These are phyloP conservation scores for Hippocampus abdominalis DNA, from an alignment of 2,113 vertebrate genomes.

Conservation along the genomic window DNA sequence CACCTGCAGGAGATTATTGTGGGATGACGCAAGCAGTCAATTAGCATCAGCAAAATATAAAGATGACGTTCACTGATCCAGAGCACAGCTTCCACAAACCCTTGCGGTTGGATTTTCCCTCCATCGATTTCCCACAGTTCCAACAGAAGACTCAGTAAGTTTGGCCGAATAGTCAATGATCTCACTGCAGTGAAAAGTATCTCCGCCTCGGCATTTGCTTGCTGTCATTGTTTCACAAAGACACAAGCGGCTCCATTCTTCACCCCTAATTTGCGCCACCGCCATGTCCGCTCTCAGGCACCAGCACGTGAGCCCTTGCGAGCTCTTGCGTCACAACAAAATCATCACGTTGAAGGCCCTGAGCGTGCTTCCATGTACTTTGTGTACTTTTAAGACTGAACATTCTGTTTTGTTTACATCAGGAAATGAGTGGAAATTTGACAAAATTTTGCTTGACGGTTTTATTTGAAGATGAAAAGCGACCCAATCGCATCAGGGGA, in stretches of 20 bases:
- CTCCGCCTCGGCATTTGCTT: neutral
- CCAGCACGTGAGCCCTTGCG: neutral
- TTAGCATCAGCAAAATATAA: neutral
- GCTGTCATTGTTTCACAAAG: neutral
- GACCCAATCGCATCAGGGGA: neutral
- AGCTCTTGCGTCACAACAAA: neutral
- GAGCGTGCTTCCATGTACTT: neutral
- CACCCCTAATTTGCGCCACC: neutral
- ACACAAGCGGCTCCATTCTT: neutral
- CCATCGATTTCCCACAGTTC: neutral
- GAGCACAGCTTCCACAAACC: neutral
- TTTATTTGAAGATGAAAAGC: neutral
- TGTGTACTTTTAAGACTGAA: neutral
- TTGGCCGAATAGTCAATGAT: neutral
- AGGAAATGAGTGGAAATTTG: neutral
- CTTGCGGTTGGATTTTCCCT: neutral
- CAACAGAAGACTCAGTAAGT: neutral
- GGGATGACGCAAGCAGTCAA: neutral
- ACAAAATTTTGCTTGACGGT: neutral
- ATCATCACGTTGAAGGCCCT: neutral
- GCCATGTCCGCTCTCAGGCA: neutral
- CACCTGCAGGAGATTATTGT: conserved; percentile 2
- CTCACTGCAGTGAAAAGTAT: neutral
- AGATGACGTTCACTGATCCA: neutral
- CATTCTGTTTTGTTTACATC: neutral